A percentile compares a stretch with the other conserved stretches of the same genome.
Conservation (phyloP, 2,113 vertebrate genomes). For the Trochalopteron elliotii region DNA sequence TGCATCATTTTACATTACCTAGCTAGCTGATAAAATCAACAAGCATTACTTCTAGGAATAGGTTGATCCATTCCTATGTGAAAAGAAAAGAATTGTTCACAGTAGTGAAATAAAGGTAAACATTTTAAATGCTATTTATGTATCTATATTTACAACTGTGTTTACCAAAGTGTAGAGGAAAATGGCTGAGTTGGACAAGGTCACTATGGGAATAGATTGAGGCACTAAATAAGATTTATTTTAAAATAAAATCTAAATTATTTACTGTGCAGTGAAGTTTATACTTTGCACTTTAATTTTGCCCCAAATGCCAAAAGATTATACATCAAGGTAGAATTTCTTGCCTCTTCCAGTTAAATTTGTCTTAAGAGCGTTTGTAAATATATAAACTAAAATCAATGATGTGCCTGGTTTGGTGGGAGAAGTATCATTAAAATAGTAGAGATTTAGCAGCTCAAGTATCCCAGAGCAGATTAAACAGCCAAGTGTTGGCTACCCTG, state of each 20-base stretch:
- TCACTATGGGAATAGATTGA: slow-evolving; percentile 49
- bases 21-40: slow-evolving; percentile 59
- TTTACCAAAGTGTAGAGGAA: slow-evolving; percentile 68
- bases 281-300: slow-evolving; percentile 73
- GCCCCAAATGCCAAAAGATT: slow-evolving; percentile 62
- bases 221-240: slow-evolving; percentile 60
- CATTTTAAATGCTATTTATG: slow-evolving; percentile 59
- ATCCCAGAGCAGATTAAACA: slow-evolving; percentile 16
- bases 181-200: slow-evolving; percentile 59
- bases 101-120: slow-evolving; percentile 59
- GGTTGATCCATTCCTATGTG: slow-evolving; percentile 62
- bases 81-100: slow-evolving; percentile 1
- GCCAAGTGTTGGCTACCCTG: slow-evolving; percentile 15
- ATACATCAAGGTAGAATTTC: slow-evolving; percentile 38
- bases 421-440: neutral
- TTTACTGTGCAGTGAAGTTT: slow-evolving; percentile 65
- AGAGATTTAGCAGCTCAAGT: neutral
- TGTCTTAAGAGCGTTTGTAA: slow-evolving; percentile 50
- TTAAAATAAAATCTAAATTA: slow-evolving; percentile 53
- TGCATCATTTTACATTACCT: slow-evolving; percentile 60
- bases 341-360: slow-evolving; percentile 48
- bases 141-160: slow-evolving; percentile 39
- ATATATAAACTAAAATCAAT: slow-evolving; percentile 33
- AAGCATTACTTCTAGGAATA: slow-evolving; percentile 66
- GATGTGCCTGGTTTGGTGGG: slow-evolving; percentile 42